Conservation (phyloP, 2,113 vertebrate genomes). For the Coturnix japonica region DNA sequence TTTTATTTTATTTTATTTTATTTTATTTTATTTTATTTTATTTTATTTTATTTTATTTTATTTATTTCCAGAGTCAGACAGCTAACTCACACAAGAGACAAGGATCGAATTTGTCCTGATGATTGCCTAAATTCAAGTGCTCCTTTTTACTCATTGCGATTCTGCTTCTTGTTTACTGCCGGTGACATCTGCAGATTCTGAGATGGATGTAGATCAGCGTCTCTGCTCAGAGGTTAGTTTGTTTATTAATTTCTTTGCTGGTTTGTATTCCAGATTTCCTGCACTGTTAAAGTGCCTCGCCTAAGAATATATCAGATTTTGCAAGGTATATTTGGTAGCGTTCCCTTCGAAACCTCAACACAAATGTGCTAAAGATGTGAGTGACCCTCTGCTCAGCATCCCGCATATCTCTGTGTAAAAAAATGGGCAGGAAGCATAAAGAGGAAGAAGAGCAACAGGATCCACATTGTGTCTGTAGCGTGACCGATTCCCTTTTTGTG, state of each 20-base stretch:
- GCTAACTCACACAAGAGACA: not conserved
- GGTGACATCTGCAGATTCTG: not conserved
- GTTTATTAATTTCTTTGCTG: not conserved
- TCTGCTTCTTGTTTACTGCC: not conserved
- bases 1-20: not conserved
- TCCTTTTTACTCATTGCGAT: not conserved
- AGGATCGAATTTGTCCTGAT: not conserved
- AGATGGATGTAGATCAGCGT: not conserved
- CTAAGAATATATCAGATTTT: not conserved
- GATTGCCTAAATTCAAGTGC: not conserved
- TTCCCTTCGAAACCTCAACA: not conserved
- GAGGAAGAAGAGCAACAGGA: not conserved
- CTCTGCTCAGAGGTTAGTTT: not conserved
- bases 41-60: no score
- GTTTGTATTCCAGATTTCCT: not conserved
- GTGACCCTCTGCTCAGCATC: fast-evolving
- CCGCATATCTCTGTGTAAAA: not conserved
- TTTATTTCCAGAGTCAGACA: not conserved
- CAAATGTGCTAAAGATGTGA: not conserved
- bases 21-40: no score
- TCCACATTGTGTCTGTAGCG: not conserved
- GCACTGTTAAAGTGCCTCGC: not conserved
- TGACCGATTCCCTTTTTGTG: not conserved
- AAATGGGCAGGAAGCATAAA: not conserved
- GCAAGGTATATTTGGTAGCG: not conserved